These are phyloP conservation scores for Dermatophagoides farinae DNA, from an alignment of 1,140 invertebrate genomes.

Conservation along the genomic window DNA sequence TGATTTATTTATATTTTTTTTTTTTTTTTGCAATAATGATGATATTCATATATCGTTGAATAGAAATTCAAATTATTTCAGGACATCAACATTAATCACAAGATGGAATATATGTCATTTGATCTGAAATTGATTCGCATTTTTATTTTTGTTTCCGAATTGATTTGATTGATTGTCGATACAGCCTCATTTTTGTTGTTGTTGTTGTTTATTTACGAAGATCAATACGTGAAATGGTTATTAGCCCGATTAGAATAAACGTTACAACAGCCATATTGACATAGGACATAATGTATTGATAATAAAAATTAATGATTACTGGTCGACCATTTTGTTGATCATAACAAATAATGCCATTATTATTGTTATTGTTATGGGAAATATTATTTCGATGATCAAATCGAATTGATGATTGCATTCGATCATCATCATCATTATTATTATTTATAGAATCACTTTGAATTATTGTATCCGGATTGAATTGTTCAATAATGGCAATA, in stretches of 20 bases:
- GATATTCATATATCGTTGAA: too few species aligned
- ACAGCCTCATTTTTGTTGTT: too few species aligned
- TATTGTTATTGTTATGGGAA: neutral
- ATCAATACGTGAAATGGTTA: neutral
- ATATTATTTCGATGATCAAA: neutral
- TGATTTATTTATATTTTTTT: too few species aligned
- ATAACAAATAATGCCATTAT: neutral
- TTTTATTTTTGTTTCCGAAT: too few species aligned
- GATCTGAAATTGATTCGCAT: too few species aligned
- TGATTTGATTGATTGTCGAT: too few species aligned
- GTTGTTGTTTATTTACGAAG: neutral
- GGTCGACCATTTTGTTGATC: neutral
- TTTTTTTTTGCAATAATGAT: too few species aligned
- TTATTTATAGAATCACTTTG: neutral
- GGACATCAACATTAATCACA: too few species aligned
- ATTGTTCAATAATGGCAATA: neutral
- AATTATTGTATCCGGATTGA: neutral
- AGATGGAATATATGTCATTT: too few species aligned
- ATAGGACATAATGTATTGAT: conserved; percentile 2
- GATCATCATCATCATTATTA: neutral
- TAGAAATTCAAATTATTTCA: too few species aligned
- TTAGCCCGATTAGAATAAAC: neutral
- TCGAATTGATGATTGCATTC: neutral
- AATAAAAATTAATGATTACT: neutral
- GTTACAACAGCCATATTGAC: neutral